Evolutionary conservation across 2,888 invertebrate species (phyloP).

Genomic region (Nysson spinosus): DNA sequence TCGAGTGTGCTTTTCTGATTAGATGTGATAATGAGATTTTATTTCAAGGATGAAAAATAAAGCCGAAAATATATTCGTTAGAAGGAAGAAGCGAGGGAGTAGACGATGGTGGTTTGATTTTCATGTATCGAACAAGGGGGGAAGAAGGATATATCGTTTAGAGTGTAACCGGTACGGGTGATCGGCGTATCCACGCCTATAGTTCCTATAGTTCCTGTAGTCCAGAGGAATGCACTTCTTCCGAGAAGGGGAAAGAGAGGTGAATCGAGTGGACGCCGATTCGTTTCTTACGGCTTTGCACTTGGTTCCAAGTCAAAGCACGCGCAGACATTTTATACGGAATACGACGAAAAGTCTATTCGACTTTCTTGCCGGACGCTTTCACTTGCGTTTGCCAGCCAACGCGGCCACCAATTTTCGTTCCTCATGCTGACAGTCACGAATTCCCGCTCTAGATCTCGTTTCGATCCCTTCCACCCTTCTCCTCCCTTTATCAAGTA

Average conservation of each 20-base stretch:
- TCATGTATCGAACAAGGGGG: constrained; percentile 1
- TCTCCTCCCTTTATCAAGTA: constrained; percentile 1
- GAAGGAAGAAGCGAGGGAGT: neutral
- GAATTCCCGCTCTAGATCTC: constrained; percentile 30
- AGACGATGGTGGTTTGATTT: neutral
- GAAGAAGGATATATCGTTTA: constrained; percentile 11
- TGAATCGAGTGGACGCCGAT: constrained; percentile 30
- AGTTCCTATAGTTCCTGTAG: constrained; percentile 38
- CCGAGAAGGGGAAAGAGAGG: constrained; percentile 1
- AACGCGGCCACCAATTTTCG: constrained; percentile 42
- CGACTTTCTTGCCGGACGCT: constrained; percentile 52
- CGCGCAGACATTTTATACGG: constrained; percentile 36
- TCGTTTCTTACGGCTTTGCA: constrained; percentile 39
- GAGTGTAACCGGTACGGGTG: constrained; percentile 13
- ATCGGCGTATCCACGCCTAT: constrained; percentile 30
- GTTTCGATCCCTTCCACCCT: constrained; percentile 6
- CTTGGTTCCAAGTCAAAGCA: constrained; percentile 44
- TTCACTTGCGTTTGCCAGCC: constrained; percentile 42
- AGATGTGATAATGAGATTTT: too few species aligned
- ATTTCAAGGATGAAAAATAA: too few species aligned
- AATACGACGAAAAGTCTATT: constrained; percentile 41
- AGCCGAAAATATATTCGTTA: neutral
- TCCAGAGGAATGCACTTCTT: constrained; percentile 42
- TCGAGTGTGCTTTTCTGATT: too few species aligned
- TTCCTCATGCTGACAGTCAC: constrained; percentile 29